Evolutionary conservation across 2,888 invertebrate species (phyloP).

Genomic region (Leucania comma): DNA sequence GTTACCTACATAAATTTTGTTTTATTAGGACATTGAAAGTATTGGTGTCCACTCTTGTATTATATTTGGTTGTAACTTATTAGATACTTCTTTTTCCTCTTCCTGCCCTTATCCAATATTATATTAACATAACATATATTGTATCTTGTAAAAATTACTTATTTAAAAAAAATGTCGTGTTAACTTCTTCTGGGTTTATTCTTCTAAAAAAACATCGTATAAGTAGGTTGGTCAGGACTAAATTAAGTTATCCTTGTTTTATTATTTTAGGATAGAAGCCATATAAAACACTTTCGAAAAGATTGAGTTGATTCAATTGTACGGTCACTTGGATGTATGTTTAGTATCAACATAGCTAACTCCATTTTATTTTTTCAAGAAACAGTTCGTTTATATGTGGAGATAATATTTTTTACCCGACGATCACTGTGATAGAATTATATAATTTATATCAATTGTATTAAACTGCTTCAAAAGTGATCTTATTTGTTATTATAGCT

Average conservation of each 20-base stretch:
- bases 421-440: no score
- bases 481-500: no score
- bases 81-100: no score
- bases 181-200: not conserved
- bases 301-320: conserved; percentile 15
- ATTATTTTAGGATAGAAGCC: conserved; percentile 18
- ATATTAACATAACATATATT: no score
- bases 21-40: no score
- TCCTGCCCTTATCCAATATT: no score
- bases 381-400: not conserved
- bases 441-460: no score
- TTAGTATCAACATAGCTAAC: conserved; percentile 1
- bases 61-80: no score
- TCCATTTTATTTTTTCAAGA: not conserved
- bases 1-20: not conserved
- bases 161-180: no score
- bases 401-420: not conserved
- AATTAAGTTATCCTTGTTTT: conserved; percentile 12
- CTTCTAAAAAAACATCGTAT: not conserved
- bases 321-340: conserved; percentile 10
- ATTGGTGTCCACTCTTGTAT: no score
- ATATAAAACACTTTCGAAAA: conserved; percentile 11
- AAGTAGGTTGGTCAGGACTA: conserved; percentile 1
- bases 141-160: no score
- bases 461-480: no score